Evolutionary conservation across 2,888 invertebrate species (phyloP), one percentile per base, ranked within the genome.

Genomic region (Spilosoma lubricipeda): DNA sequence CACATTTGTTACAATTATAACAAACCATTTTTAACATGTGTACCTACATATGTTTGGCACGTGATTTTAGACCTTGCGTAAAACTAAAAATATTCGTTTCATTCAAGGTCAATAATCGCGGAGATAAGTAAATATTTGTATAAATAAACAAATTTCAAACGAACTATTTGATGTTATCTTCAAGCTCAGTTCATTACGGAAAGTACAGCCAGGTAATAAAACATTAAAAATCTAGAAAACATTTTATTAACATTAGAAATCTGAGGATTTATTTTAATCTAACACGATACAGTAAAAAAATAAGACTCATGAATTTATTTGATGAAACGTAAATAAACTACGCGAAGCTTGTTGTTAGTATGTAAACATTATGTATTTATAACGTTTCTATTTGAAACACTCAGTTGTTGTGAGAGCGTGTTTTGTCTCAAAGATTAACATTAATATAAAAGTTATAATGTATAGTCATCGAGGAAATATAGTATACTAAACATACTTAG

Each of bases 241-340:
- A 72, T 67, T 72, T 72, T 67, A 59, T 67, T 56, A 65, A 66
- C 27, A 63, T 71, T 67, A 52, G 36, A 9, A 65, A 65, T 18
- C 30, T 27, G 20, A 72, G 48, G 69, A 52, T 8, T 63, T 70
- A 33, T 36, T 23, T 9, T 63, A 63, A 20, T 39, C 42, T 39
- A 56, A 59, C 59, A 59, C 27, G 59, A 59, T 56, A 52, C 20
- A 52, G 56, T 56, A 56, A 56, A 56, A 56, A 56, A 56, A 56
- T n/a, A 56, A 56, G 27, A 59, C 4, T n/a, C 30, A 63, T 5
- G 63, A 30, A 63, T 30, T 27, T 15, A 30, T 63, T 30, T 13
- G 15, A 27, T 63, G 30, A 63, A 78, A 73, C 15, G 11, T 36
- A 66, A 68, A 72, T 30, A 39, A 11, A 48, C 52, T 36, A 36